Percentiles rank a stretch among this genome's conserved stretches.
phyloP scores from a whole-genome alignment of 2,113 vertebrate genomes.

The Sitta europaea region DNA sequence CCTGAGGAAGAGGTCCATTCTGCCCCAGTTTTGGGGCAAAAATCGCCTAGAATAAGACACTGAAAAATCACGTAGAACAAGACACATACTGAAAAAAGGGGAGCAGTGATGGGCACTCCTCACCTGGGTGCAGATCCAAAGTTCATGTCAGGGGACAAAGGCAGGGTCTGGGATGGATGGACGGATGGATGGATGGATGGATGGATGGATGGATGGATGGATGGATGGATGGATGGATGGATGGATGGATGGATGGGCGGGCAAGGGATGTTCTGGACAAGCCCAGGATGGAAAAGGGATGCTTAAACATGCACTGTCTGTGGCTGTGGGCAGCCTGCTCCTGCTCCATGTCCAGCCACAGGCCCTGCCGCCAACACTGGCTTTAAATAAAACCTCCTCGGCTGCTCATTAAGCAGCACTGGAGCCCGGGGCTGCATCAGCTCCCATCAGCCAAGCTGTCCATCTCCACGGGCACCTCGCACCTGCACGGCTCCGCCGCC shows the following conservation, averaged over 20 bases:
- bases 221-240: neutral
- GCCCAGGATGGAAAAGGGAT: neutral
- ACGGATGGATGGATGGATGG: neutral
- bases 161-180: neutral
- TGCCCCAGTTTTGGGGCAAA: neutral
- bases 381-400: neutral
- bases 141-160: accelerated
- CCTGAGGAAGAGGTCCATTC: neutral
- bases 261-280: neutral
- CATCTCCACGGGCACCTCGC: neutral
- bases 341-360: accelerated
- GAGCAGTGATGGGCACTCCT: too few relatives aligned
- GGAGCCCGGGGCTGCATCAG: neutral
- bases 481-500: accelerated
- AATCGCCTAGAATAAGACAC: neutral
- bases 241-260: neutral
- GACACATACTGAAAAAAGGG: neutral
- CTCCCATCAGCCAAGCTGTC: slow-evolving; percentile 29
- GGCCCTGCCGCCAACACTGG: neutral
- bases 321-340: neutral
- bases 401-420: neutral
- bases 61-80: neutral
- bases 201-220: neutral
- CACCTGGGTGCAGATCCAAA: accelerated
- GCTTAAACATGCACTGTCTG: accelerated